Percentiles rank a stretch among this genome's conserved stretches.
phyloP scores from a whole-genome alignment of 2,113 vertebrate species.

The Etheostoma spectabile region DNA sequence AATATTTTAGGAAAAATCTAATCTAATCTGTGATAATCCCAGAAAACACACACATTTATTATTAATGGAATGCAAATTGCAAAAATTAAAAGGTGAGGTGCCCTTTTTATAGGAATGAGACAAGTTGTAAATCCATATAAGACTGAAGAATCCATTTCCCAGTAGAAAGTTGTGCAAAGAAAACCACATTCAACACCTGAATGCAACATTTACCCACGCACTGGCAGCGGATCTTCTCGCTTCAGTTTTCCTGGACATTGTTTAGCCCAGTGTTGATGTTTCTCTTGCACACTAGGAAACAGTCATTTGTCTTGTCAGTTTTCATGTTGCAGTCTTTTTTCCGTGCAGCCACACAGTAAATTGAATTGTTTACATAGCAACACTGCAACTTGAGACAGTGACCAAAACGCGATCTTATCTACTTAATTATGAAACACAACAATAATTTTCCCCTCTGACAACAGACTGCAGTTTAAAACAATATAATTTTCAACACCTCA shows the following conservation, averaged over 20 bases:
- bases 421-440: background rate
- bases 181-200: background rate
- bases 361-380: constrained; percentile 18
- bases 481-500: background rate
- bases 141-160: background rate
- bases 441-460: background rate
- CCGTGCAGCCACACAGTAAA: background rate
- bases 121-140: background rate
- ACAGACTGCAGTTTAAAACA: background rate
- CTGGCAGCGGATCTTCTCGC: background rate
- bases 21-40: background rate
- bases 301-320: background rate
- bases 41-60: background rate
- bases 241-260: background rate
- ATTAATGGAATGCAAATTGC: background rate
- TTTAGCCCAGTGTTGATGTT: background rate
- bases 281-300: background rate
- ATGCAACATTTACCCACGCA: background rate
- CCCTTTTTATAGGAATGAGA: background rate
- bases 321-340: background rate
- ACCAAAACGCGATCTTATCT: background rate
- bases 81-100: background rate
- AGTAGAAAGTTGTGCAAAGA: background rate
- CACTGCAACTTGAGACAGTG: constrained; percentile 15
- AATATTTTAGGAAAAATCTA: background rate